Conservation (phyloP, 2,888 invertebrate species). For the Tipula lateralis region DNA sequence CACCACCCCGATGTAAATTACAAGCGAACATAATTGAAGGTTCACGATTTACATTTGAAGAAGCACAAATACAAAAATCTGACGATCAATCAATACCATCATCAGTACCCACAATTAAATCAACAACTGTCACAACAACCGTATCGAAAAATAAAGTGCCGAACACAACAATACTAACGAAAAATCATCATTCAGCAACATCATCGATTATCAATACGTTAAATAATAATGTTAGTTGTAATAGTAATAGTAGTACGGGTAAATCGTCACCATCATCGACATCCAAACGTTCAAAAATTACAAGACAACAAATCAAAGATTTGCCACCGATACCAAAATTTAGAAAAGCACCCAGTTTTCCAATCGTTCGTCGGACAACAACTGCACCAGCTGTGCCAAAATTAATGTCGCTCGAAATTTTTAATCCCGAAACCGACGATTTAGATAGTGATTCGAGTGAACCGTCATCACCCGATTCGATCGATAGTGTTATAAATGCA, state of each 20-base stretch:
- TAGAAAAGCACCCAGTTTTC: slow-evolving; percentile 54
- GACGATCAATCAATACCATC: slow-evolving; percentile 25
- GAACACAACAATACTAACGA: background rate
- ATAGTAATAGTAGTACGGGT: slow-evolving; percentile 19
- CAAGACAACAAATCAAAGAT: slow-evolving; percentile 58
- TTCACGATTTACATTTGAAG: slow-evolving; percentile 42
- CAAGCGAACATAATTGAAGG: slow-evolving; percentile 14
- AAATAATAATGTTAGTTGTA: background rate
- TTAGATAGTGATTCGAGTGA: slow-evolving; percentile 86
- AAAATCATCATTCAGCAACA: slow-evolving; percentile 31
- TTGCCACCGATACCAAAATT: slow-evolving; percentile 60
- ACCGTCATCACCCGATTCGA: slow-evolving; percentile 76
- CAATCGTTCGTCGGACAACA: slow-evolving; percentile 66
- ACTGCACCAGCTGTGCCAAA: slow-evolving; percentile 65
- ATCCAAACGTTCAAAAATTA: slow-evolving; percentile 52
- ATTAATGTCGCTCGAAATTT: slow-evolving; percentile 73
- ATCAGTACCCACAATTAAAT: slow-evolving; percentile 20
- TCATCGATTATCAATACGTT: slow-evolving; percentile 30
- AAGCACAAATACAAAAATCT: slow-evolving; percentile 39
- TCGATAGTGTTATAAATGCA: slow-evolving; percentile 79
- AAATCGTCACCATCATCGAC: slow-evolving; percentile 48
- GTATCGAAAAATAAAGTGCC: slow-evolving; percentile 30
- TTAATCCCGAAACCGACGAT: slow-evolving; percentile 87
- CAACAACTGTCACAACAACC: slow-evolving; percentile 35
- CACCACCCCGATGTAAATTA: slow-evolving; percentile 36